A percentile compares a stretch with the other conserved stretches of the same genome.
phyloP scores from a whole-genome alignment of 30 jellyfish, hydroid and myxozoan species.

The Aurelia coerulea region DNA sequence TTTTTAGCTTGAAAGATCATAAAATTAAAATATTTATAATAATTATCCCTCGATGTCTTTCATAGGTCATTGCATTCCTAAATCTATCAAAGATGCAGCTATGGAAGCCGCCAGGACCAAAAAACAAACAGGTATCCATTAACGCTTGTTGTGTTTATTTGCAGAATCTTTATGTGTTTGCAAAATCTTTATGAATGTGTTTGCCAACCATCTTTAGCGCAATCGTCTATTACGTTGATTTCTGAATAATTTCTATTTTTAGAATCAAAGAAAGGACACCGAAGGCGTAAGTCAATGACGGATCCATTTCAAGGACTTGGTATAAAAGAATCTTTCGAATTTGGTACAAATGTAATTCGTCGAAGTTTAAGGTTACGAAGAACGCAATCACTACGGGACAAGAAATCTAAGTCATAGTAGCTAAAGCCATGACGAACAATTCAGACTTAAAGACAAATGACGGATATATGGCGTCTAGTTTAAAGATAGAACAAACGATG shows the following conservation, averaged over 20 bases:
- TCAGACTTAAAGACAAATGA: no score
- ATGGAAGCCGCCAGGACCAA: slow-evolving; percentile 66
- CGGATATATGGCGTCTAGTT: no score
- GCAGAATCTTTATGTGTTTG: no score
- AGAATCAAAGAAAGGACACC: slow-evolving; percentile 52
- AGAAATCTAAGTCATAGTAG: slow-evolving; percentile 4
- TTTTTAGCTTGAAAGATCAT: no score
- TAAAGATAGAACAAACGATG: no score
- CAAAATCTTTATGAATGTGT: background rate
- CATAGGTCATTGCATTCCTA: slow-evolving; percentile 9
- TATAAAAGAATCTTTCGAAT: background rate
- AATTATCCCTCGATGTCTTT: no score
- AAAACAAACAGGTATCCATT: slow-evolving; percentile 49
- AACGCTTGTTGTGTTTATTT: background rate
- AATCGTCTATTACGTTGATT: no score
- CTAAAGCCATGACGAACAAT: background rate
- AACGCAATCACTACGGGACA: slow-evolving; percentile 60
- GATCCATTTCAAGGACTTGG: slow-evolving; percentile 57
- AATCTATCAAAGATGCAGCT: slow-evolving; percentile 57
- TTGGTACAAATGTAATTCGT: slow-evolving; percentile 50
- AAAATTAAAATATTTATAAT: no score
- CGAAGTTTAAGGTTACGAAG: slow-evolving; percentile 51
- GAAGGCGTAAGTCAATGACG: slow-evolving; percentile 56
- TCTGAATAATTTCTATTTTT: background rate
- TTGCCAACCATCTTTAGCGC: background rate